phyloP scores from a whole-genome alignment of 2,113 vertebrate species.

The Bambusicola thoracicus region DNA sequence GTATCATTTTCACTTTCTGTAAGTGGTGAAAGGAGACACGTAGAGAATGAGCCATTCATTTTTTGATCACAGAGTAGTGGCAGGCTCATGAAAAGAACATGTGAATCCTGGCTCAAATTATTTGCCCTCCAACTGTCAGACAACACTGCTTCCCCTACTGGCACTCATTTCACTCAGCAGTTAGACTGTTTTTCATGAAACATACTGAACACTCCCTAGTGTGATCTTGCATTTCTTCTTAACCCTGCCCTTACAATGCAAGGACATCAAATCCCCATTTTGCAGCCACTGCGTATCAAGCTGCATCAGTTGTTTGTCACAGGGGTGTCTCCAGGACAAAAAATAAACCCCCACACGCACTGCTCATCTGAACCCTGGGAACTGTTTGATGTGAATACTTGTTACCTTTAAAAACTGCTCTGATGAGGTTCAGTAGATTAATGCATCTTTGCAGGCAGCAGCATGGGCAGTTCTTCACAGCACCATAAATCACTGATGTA shows the following conservation, averaged over 20 bases:
- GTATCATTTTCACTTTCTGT: background rate
- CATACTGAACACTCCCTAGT: background rate
- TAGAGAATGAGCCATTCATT: background rate
- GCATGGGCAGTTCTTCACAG: background rate
- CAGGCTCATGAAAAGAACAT: background rate
- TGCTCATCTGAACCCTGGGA: background rate
- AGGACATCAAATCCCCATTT: background rate
- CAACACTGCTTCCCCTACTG: background rate
- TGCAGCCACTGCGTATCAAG: rapidly evolving
- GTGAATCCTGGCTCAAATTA: background rate
- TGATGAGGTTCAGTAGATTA: constrained; percentile 3
- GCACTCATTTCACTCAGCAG: background rate
- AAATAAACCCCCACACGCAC: background rate
- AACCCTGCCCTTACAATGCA: background rate
- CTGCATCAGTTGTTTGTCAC: background rate
- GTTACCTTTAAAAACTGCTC: background rate
- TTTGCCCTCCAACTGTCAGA: background rate
- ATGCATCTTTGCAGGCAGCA: background rate
- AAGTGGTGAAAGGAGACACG: background rate
- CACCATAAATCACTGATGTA: background rate
- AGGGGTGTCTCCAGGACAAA: background rate
- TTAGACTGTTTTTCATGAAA: background rate
- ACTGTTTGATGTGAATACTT: background rate
- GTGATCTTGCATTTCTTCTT: background rate
- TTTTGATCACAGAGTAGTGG: background rate